Evolutionary conservation across 2,888 invertebrate species (phyloP).

Genomic region (Drosophila tripunctata): DNA sequence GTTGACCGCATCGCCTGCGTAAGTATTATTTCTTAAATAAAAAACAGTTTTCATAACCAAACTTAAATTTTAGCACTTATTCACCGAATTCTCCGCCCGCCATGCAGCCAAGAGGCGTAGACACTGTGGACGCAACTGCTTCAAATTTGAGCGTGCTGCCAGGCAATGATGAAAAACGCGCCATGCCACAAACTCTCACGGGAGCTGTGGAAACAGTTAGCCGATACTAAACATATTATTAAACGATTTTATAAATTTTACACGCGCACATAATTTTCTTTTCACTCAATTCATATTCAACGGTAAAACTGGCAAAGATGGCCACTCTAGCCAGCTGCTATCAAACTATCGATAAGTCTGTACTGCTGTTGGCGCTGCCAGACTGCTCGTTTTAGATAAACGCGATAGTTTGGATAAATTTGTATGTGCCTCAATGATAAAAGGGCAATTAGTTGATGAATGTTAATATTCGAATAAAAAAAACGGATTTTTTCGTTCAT

Average conservation of each 20-base stretch:
- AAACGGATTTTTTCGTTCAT: too few species aligned
- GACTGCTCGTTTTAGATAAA: too few species aligned
- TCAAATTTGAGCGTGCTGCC: conserved; percentile 4
- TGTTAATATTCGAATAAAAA: too few species aligned
- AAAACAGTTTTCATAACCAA: not conserved
- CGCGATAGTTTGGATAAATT: not conserved
- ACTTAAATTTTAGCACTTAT: not conserved
- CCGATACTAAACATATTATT: conserved; percentile 24
- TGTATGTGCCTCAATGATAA: too few species aligned
- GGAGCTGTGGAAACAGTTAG: conserved; percentile 51
- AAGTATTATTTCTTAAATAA: not conserved
- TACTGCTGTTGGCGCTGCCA: not conserved
- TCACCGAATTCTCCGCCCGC: not conserved
- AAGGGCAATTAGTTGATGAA: too few species aligned
- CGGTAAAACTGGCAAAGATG: conserved; percentile 1
- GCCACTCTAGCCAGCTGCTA: conserved; percentile 11
- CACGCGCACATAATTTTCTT: too few species aligned
- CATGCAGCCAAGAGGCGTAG: conserved; percentile 9
- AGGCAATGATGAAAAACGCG: not conserved
- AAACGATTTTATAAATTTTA: not conserved
- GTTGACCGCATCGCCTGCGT: conserved; percentile 14
- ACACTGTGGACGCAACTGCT: not conserved
- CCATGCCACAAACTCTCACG: conserved; percentile 16
- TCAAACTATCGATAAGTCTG: conserved; percentile 6
- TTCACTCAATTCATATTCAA: not conserved